Conservation (phyloP, 2,113 vertebrate genomes). For the Orthonyx spaldingii region DNA sequence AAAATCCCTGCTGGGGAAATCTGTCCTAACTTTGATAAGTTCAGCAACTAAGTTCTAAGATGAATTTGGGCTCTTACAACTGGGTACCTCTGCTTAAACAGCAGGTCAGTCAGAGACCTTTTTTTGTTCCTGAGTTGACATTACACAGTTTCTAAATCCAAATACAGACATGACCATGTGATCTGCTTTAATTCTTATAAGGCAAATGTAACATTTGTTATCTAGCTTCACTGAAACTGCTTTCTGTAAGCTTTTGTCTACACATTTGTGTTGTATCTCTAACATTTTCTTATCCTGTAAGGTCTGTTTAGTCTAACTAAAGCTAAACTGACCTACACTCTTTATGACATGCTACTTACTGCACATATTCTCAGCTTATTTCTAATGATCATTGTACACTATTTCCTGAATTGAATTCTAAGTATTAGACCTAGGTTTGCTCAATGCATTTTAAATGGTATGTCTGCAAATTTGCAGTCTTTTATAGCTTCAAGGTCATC, state of each 20-base stretch:
- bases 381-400: background rate
- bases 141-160: background rate
- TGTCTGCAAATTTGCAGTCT: constrained; percentile 38
- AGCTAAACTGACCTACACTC: background rate
- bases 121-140: background rate
- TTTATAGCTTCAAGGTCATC: constrained; percentile 33
- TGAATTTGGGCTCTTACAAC: background rate
- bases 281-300: background rate
- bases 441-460: constrained; percentile 31
- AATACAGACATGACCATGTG: background rate
- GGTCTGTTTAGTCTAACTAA: background rate
- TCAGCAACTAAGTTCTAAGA: background rate
- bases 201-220: background rate
- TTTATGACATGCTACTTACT: background rate
- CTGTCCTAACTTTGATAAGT: background rate
- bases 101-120: background rate
- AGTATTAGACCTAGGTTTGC: background rate
- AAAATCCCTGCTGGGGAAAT: background rate
- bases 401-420: constrained; percentile 34
- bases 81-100: background rate
- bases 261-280: background rate
- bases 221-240: background rate
- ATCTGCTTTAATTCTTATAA: background rate
- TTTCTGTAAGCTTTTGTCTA: background rate
- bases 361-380: background rate